These are phyloP conservation scores for Apostichopus japonicus DNA, from an alignment of 35 echinoderm and acorn worm species.

Conservation along the genomic window DNA sequence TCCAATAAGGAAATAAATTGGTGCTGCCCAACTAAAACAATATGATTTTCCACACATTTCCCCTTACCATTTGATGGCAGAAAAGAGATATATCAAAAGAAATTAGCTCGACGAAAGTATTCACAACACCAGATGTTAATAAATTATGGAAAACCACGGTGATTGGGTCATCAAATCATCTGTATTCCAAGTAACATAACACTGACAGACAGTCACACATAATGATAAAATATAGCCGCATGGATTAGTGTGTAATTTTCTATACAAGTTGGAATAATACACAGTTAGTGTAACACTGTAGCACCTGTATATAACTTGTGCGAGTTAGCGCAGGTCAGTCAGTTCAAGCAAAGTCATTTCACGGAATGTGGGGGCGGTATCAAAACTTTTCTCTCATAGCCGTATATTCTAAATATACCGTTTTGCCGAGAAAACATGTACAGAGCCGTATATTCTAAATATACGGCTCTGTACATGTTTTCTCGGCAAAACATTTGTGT, in stretches of 20 bases:
- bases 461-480: too few relatives aligned
- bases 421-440: too few relatives aligned
- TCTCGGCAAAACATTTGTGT: too few relatives aligned
- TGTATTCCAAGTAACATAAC: not conserved
- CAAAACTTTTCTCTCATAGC: too few relatives aligned
- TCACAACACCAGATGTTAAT: not conserved
- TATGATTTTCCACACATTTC: not conserved
- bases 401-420: too few relatives aligned
- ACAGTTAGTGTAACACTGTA: not conserved
- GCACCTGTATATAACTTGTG: not conserved
- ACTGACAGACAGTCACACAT: not conserved
- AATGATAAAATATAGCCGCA: not conserved
- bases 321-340: too few relatives aligned
- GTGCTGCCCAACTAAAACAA: not conserved
- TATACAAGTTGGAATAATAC: not conserved
- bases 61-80: not conserved
- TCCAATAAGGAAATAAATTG: constrained; percentile 10
- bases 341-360: too few relatives aligned
- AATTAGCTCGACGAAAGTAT: constrained; percentile 5
- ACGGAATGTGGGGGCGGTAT: not conserved
- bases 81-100: not conserved
- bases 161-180: constrained; percentile 13
- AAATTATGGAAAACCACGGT: not conserved
- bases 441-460: too few relatives aligned
- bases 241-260: constrained; percentile 9